A percentile compares a stretch with the other conserved stretches of the same genome.
Conservation (phyloP, 2,797 vertebrate species). For the Sphaeramia orbicularis region DNA sequence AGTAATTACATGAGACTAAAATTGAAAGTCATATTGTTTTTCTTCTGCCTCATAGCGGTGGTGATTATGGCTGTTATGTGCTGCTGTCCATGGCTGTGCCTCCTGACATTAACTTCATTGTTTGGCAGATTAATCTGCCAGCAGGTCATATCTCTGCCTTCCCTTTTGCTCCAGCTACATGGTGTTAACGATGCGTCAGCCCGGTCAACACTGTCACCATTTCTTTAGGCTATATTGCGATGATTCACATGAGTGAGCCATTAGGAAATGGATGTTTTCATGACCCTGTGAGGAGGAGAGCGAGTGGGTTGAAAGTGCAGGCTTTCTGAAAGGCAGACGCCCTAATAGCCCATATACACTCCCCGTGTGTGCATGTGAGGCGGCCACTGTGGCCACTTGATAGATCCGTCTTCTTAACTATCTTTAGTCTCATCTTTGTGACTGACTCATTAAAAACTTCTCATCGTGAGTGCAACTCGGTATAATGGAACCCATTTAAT, state of each 20-base stretch:
- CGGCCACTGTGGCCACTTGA: constrained; percentile 13
- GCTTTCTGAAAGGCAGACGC: constrained; percentile 46
- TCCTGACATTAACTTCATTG: constrained; percentile 58
- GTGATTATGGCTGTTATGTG: constrained; percentile 39
- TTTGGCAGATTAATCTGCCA: constrained; percentile 62
- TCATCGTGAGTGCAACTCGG: constrained; percentile 20
- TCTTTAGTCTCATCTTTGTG: constrained; percentile 17
- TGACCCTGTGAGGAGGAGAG: constrained; percentile 60
- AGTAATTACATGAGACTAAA: constrained; percentile 34
- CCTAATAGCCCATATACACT: constrained; percentile 45
- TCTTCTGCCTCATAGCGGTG: constrained; percentile 30
- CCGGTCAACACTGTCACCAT: constrained; percentile 41
- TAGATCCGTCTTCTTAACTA: constrained; percentile 36
- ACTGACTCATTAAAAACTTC: constrained; percentile 26
- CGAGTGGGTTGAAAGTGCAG: constrained; percentile 68
- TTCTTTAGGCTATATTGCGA: constrained; percentile 51
- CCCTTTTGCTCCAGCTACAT: constrained; percentile 33
- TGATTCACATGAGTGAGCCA: constrained; percentile 74
- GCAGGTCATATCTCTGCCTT: constrained; percentile 50
- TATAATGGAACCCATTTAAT: constrained; percentile 39
- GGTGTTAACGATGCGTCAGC: constrained; percentile 59
- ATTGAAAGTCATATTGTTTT: constrained; percentile 46
- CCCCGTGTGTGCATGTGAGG: constrained; percentile 3
- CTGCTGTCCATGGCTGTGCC: constrained; percentile 15
- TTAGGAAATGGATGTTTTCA: constrained; percentile 74